A percentile compares a stretch with the other conserved stretches of the same genome.
Evolutionary conservation across 2,797 vertebrate species (phyloP).

Genomic region (Sebastes trivittatus): DNA sequence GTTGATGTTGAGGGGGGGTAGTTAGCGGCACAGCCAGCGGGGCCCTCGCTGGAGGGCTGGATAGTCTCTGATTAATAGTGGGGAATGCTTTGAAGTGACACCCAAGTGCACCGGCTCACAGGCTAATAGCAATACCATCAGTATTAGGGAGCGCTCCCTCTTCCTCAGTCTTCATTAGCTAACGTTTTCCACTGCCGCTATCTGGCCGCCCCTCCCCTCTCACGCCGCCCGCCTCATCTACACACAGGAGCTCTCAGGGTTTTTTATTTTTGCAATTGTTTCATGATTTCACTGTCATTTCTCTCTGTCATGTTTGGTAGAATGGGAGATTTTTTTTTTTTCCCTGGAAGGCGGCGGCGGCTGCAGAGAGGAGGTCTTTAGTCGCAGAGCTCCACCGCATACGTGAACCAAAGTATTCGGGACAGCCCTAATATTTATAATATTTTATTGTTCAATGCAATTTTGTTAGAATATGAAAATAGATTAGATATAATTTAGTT

Average conservation of each 20-base stretch:
- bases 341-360: background rate
- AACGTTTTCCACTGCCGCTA: conserved; percentile 38
- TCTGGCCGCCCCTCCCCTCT: conserved; percentile 36
- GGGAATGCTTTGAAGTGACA: conserved; percentile 84
- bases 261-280: conserved; percentile 49
- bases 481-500: too few species aligned
- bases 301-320: conserved; percentile 45
- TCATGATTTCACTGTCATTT: conserved; percentile 45
- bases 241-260: conserved; percentile 24
- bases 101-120: conserved; percentile 69
- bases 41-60: conserved; percentile 69
- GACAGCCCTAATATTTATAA: too few species aligned
- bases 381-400: background rate
- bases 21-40: conserved; percentile 69
- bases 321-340: conserved; percentile 1
- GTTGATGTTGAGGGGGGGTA: conserved; percentile 69
- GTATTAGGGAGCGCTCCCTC: conserved; percentile 41
- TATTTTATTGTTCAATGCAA: too few species aligned
- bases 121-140: conserved; percentile 73
- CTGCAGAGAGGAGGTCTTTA: conserved; percentile 9
- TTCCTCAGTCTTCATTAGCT: conserved; percentile 74
- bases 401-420: background rate
- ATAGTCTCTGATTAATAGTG: conserved; percentile 79
- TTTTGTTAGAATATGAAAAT: too few species aligned
- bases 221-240: conserved; percentile 37